Conservation (phyloP, 2,797 vertebrate species). For the Amphiprion clarkii region DNA sequence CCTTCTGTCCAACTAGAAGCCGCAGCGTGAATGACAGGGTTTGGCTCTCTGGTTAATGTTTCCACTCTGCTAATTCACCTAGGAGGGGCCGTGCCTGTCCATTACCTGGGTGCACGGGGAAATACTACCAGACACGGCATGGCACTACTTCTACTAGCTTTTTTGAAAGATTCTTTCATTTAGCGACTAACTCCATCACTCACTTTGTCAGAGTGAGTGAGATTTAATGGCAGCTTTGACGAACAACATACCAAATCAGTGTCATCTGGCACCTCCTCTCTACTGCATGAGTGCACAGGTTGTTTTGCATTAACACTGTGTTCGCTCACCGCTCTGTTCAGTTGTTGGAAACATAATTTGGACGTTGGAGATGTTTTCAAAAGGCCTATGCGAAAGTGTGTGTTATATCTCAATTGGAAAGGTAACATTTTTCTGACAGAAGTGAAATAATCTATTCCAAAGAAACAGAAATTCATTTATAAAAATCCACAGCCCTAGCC, state of each 20-base stretch:
- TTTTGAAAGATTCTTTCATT: not conserved
- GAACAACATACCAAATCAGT: not conserved
- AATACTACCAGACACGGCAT: not conserved
- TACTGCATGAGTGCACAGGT: not conserved
- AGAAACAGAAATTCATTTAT: conserved; percentile 44
- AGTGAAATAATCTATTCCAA: conserved; percentile 25
- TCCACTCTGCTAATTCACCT: conserved; percentile 60
- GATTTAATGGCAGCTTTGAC: not conserved
- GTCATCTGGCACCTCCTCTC: not conserved
- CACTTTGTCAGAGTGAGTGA: not conserved
- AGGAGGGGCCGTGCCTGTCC: conserved; percentile 38
- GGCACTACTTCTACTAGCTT: not conserved
- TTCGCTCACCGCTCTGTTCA: not conserved
- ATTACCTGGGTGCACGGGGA: conserved; percentile 31
- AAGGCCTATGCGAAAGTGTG: not conserved
- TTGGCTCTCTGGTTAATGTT: conserved; percentile 64
- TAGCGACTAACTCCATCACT: not conserved
- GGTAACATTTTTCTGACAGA: conserved; percentile 8
- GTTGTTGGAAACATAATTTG: not conserved
- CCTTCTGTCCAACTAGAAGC: conserved; percentile 65
- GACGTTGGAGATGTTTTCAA: not conserved
- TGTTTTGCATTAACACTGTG: not conserved
- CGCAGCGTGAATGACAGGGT: conserved; percentile 68
- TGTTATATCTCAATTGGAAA: not conserved
- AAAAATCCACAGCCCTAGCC: conserved; percentile 12